Base-by-base conservation (phyloP, 92 coral and sea anemone species). In the Zoanthus sansibaricus region DNA sequence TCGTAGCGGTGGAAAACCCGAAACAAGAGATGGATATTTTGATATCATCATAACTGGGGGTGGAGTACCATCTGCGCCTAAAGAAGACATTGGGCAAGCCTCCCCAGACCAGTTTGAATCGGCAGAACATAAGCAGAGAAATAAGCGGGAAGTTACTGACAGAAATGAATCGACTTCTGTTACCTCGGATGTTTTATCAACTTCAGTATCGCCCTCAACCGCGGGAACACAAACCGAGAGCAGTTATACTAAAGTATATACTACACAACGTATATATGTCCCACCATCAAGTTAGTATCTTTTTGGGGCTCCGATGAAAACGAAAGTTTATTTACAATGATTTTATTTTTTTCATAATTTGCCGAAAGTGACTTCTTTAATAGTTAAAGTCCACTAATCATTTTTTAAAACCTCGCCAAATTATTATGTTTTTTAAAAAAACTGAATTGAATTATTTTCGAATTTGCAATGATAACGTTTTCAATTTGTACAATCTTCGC, bases 1-100 rank as follows among this genome's bases (percentile, higher is more conserved):
- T 14, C 85, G 85, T n/a, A 80, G 85, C 25, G 62, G 85, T 52
- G 75, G 85, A 16, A 45, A 64, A 25, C 48, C 85, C 16, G 46
- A 66, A 49, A 64, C 18, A n/a, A 58, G 30, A 6, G 85, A 80
- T 66, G 75, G 75, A 16, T 80, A 80, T 33, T 80, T 80, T 67
- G 37, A 20, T 30, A 30, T 20, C 11, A 20, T 67, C 9, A 67
- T 30, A 1, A 20, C 33, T 6, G 33, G 37, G 32, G 32, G 37
- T 67, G 3, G 72, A 67, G 7, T 30, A 67, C 37, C 32, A 4
- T 3, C 2, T 66, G 71, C 37, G 33, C 37, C 31, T 2, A 66
- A 20, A 21, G 72, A 67, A 20, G 33, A 58, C 66, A 58, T 58
- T 58, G 66, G 66, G 10, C 66, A 58, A 58, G 66, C 66, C 16